Evolutionary conservation across 2,113 vertebrate genomes (phyloP), one percentile per base, ranked within the genome.

Genomic region (Zeus faber): DNA sequence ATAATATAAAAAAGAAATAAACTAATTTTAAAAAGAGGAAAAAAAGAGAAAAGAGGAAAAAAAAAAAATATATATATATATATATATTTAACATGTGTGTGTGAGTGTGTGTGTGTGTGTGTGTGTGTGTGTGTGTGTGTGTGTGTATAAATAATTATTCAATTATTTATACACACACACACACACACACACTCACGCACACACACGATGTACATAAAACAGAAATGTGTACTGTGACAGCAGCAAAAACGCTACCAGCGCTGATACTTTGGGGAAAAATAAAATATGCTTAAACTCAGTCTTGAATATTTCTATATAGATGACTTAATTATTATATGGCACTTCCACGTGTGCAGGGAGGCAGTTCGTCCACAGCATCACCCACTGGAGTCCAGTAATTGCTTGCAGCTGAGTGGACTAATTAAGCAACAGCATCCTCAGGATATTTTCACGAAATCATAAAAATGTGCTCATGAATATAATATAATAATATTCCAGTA

Each of bases 381-480:
- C 82, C 81, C 85, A 88, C 86, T 86, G 80, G 82, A 89, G 84
- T 86, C 74, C 39, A 73, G 81, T 91, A 91, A 91, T 89, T 91
- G 87, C 89, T 88, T 88, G 85, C 89, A 91, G 89, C 87, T 91
- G 85, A 89, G 88, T 72, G 79, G 83, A 84, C 85, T 89, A 90
- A 90, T 89, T 89, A 86, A 91, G 86, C 82, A 79, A 81, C 86
- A 84, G 81, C 80, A 84, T 89, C 87, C 82, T 87, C 67, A 62
- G 84, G 84, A 83, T 89, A 88, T 89, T 89, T 86, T 86, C 83
- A 84, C 82, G 84, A 82, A 88, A 90, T 84, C 84, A 88, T 79
- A n/a, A n/a, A n/a, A n/a, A n/a, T 80, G 85, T 74, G 79, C 82
- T 83, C 82, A 79, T 85, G 80, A 83, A 83, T 84, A 85, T 79